Conservation (phyloP, 2,888 invertebrate genomes). For the Dendrolimus pini region DNA sequence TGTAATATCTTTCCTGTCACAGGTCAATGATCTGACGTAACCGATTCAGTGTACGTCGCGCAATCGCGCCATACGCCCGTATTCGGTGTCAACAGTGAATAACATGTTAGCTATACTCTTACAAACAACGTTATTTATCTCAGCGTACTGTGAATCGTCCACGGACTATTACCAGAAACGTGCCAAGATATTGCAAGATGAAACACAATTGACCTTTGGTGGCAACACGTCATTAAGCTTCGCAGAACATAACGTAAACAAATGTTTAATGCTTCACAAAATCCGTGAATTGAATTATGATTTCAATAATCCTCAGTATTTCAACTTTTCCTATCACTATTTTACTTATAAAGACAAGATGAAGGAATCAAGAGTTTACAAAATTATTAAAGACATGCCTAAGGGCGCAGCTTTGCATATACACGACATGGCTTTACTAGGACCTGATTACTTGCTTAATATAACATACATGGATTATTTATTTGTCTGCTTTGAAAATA, state of each 20-base stretch:
- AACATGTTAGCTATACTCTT: background rate
- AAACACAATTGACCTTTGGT: conserved; percentile 67
- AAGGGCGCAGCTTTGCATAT: conserved; percentile 85
- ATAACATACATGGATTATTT: conserved; percentile 79
- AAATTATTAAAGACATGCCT: conserved; percentile 81
- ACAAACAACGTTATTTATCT: background rate
- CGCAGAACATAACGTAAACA: conserved; percentile 72
- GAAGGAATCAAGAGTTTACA: conserved; percentile 78
- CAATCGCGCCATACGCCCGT: background rate
- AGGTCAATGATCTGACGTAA: background rate
- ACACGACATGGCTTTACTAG: conserved; percentile 80
- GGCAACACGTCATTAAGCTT: conserved; percentile 59
- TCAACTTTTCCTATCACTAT: conserved; percentile 81
- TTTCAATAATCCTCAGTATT: conserved; percentile 71
- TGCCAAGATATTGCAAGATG: conserved; percentile 58
- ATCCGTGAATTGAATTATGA: conserved; percentile 71
- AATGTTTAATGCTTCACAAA: conserved; percentile 77
- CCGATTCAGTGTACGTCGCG: background rate
- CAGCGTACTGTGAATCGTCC: conserved; percentile 24
- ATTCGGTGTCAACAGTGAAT: background rate
- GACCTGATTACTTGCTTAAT: conserved; percentile 78
- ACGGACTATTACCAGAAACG: conserved; percentile 43
- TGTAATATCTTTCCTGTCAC: background rate
- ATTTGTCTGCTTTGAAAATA: conserved; percentile 62
- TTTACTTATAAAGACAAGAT: conserved; percentile 78